Base-by-base conservation (phyloP, 2,113 vertebrate genomes). In the Pycnonotus jocosus region DNA sequence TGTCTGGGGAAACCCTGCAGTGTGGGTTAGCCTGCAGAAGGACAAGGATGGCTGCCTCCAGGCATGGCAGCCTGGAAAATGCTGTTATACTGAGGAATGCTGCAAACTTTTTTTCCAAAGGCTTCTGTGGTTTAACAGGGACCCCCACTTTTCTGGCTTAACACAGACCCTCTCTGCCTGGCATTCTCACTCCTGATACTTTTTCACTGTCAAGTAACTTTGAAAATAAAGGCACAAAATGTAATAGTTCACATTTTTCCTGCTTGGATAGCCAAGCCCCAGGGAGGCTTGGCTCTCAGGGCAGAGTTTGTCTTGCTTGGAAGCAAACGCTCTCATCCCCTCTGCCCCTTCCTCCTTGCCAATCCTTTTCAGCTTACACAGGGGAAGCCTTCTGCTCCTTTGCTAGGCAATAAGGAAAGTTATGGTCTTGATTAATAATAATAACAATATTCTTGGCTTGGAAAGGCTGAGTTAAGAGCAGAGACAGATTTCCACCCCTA, bases 141-240 rank as follows among this genome's bases (percentile, higher is more conserved):
- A 35, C 16, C 10, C 7, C 6, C 7, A 13, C 10, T 21, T 71
- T 92, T 88, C 94, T 72, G 40, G 30, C 31, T 30, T 44, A 64
- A 53, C 35, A 62, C 33, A 74, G 28, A 2, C 10, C 51, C 23
- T 31, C 11, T 50, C 31, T 54, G 84, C 38, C 30, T 7, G 9
- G 13, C 11, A 28, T 68, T 90, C 81, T 42, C 38, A 70, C 65
- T 93, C 70, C 72, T 61, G 68, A 50, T 48, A 40, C 16, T 92
- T 88, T 93, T 91, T 86, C 70, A 61, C 42, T 61, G 66, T 83
- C 82, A 86, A 30, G 30, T 15, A 56, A 57, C 45, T 56, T 81
- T 76, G 44, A 95, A 91, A 92, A 74, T 45, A 92, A 86, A 71
- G 23, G 76, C 38, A 93, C 17, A 82, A 85, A 92, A 93, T 25